Base-by-base conservation (phyloP, 2,888 invertebrate species). In the Gibbula magus region DNA sequence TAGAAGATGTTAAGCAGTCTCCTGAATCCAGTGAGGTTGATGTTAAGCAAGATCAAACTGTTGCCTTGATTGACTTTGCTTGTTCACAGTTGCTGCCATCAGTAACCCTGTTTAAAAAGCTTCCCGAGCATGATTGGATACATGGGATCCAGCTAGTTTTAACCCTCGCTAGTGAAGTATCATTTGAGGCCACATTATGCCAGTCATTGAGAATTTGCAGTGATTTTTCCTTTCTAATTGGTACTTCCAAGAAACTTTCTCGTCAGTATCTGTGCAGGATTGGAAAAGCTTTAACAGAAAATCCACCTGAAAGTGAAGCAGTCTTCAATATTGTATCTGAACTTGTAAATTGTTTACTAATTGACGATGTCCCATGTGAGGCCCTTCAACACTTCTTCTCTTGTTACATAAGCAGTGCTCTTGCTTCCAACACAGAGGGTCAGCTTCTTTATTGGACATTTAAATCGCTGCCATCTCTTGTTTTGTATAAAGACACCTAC, bases 91-190 rank as follows among this genome's bases (percentile, higher is more conserved):
- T 74, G 51, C 22, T 74, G 18, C 74, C 74, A 13, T 51, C 74
- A 74, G 16, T 51, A 52, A 0, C 0, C 13, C 16, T 74, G 25
- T 25, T 25, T 20, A 20, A 51, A 13, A 51, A 13, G 13, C 25
- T 74, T 1, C 16, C 8, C 20, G 20, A 51, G 22, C 54, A 54
- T 18, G 32, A 56, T 8, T 76, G 29, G 56, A 25, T 53, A 77
- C 29, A 45, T 79, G 22, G 76, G 73, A n/a, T 77, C 29, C 67
- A 74, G 10, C 22, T 51, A 4, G 53, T 81, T 73, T 29, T 83
- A 32, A 80, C 83, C 2, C 70, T 81, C 16, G 53, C 79, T n/a
- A 76, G 78, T 16, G 56, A 77, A 35, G 75, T 83, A 25, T 79
- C 78, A 35, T 16, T 77, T 0, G 56, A 79, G 1, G 20, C 61